These are phyloP conservation scores for Diachasma alloeum DNA, from an alignment of 1,140 invertebrate species.

Conservation along the genomic window DNA sequence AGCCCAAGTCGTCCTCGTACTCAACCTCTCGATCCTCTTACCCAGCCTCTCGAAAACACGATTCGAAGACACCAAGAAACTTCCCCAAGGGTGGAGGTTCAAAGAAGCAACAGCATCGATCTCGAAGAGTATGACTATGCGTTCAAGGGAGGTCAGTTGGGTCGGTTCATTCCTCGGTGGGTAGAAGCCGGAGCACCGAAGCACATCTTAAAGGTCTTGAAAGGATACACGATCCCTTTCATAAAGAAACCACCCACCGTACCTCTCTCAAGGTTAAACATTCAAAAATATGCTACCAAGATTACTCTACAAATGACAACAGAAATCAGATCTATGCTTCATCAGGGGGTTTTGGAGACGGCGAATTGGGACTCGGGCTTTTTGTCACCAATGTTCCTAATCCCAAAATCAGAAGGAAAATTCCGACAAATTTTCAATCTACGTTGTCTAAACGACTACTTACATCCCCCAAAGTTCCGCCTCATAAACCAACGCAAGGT, in stretches of 20 bases:
- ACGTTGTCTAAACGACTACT: conserved; percentile 34
- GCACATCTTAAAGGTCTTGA: conserved; percentile 5
- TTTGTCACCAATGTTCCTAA: too few relatives aligned
- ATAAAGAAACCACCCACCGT: conserved; percentile 16
- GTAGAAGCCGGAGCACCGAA: neutral
- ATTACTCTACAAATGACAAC: conserved; percentile 8
- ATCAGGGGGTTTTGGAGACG: neutral
- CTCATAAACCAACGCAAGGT: conserved; percentile 28
- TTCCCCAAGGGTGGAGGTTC: neutral
- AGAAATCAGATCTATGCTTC: conserved; percentile 27
- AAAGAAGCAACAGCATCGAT: neutral
- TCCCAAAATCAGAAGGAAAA: too few relatives aligned
- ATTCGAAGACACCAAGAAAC: neutral
- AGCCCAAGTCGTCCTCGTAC: neutral
- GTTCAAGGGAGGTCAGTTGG: neutral
- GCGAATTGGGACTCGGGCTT: conserved; percentile 24
- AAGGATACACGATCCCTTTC: conserved; percentile 17
- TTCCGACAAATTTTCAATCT: conserved; percentile 42
- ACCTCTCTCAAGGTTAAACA: conserved; percentile 7
- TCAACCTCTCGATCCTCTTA: neutral
- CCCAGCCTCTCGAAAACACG: too few relatives aligned
- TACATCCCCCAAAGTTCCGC: conserved; percentile 27
- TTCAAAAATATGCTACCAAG: conserved; percentile 9
- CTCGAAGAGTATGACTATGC: neutral
- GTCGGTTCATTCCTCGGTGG: neutral